Base-by-base conservation (phyloP, 2,888 invertebrate species). In the Beris chalybata region DNA sequence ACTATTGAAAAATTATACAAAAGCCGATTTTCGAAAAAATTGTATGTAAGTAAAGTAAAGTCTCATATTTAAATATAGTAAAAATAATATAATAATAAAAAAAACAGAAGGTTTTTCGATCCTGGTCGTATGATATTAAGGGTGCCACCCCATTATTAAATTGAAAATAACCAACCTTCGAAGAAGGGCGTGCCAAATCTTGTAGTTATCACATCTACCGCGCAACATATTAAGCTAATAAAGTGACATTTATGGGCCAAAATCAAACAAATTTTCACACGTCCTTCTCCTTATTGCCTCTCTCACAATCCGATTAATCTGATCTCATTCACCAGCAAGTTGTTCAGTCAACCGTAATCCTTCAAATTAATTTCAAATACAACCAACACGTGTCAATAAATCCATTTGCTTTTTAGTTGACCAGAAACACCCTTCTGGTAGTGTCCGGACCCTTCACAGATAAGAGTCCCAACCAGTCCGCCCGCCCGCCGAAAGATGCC, bases 261-360 rank as follows among this genome's bases (percentile, higher is more conserved):
- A 32, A 59, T 48, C 29, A 43, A 7, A 59, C 32, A 7, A 43
- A 5, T 48, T 59, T 59, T 59, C 59, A 59, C 59, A 59, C 59
- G 59, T 44, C 50, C 30, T 47, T 30, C 9, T 22, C 22, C 22
- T 22, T 22, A 22, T 22, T 22, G 32, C n/a, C n/a, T 12, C 7
- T 38, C 38, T 9, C 11, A 22, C 50, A 59, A 59, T 59, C 59
- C 13, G 29, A 59, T 59, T 30, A 59, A 15, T 44, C 15, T 4
- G 30, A 59, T 45, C 15, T 38, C 38, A 38, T 38, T 58, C 53
- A 30, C 22, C 30, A 55, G 32, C 45, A 52, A 56, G 11, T 55
- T 65, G 65, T 45, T 52, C 59, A 67, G 38, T 67, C 65, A 65
- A 61, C 59, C 65, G 61, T 61, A 67, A 67, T 67, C 67, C 65